Conservation (phyloP, 2,797 vertebrate species). For the Lepidocolaptes lacrymiger region DNA sequence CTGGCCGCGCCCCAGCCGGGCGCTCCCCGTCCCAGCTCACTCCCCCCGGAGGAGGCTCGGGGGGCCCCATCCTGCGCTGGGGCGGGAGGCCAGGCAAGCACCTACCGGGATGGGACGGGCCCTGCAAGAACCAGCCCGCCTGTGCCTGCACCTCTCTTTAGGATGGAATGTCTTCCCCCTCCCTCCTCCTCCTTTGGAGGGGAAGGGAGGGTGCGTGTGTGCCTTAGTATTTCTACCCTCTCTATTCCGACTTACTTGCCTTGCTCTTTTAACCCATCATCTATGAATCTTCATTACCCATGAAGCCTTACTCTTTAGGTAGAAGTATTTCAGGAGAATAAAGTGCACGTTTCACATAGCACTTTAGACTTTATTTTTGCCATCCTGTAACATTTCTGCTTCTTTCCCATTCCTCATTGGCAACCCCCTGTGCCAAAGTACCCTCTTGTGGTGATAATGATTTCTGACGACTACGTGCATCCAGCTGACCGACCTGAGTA, state of each 20-base stretch:
- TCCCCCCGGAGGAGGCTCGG: not conserved
- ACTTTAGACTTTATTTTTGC: not conserved
- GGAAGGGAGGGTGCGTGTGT: not conserved
- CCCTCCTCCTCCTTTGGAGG: not conserved
- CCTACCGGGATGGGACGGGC: not conserved
- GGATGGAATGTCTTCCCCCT: not conserved
- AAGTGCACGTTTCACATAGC: not conserved
- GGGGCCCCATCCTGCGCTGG: not conserved
- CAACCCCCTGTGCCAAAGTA: constrained; percentile 48
- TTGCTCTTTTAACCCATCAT: not conserved
- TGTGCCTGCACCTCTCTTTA: not conserved
- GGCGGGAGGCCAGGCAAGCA: not conserved
- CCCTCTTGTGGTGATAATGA: constrained; percentile 47
- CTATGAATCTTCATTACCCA: not conserved
- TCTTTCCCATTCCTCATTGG: not conserved
- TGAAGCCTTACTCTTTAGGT: not conserved
- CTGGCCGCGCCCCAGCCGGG: not conserved
- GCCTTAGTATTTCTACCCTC: not conserved
- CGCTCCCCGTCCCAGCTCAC: not conserved
- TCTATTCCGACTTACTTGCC: not conserved
- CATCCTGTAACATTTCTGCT: not conserved
- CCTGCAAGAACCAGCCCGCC: not conserved
- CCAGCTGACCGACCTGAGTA: not conserved
- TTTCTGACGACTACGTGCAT: not conserved
- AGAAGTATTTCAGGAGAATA: not conserved